Conservation (phyloP, 2,888 invertebrate genomes). For the Mystacides longicornis region DNA sequence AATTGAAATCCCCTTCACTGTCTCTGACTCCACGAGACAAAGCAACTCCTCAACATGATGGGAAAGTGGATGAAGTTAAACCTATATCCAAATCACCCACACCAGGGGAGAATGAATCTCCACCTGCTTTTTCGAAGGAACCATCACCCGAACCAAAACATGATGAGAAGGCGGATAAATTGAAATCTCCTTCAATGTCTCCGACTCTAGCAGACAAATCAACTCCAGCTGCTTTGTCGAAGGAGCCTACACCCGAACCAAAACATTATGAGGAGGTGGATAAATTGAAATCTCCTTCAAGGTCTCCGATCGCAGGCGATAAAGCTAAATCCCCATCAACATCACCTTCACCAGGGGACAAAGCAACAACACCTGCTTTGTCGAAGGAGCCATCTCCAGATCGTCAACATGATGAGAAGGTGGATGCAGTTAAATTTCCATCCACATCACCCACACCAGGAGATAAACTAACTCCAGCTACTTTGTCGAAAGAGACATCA, state of each 20-base stretch:
- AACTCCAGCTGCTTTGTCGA: not conserved
- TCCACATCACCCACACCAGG: not conserved
- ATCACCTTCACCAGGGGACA: constrained; percentile 1
- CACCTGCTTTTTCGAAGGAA: not conserved
- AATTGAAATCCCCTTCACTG: not conserved
- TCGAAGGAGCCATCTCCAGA: constrained; percentile 2
- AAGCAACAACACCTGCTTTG: not conserved
- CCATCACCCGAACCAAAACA: not conserved
- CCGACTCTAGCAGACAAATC: not conserved
- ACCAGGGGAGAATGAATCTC: not conserved
- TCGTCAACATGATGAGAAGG: not conserved
- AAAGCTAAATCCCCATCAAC: constrained; percentile 3
- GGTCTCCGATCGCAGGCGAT: constrained; percentile 2
- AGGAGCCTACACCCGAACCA: not conserved
- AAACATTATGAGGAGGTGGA: not conserved
- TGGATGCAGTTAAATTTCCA: not conserved
- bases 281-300: not conserved
- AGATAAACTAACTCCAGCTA: not conserved
- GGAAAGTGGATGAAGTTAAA: not conserved
- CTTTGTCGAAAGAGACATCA: not conserved
- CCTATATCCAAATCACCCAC: not conserved
- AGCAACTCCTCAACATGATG: not conserved
- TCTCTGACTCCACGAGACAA: not conserved
- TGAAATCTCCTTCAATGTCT: constrained; percentile 3
- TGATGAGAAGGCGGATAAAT: not conserved